A percentile compares a stretch with the other conserved stretches of the same genome.
These are phyloP conservation scores for Miltochrista miniata DNA, from an alignment of 2,888 invertebrate species.

Conservation along the genomic window DNA sequence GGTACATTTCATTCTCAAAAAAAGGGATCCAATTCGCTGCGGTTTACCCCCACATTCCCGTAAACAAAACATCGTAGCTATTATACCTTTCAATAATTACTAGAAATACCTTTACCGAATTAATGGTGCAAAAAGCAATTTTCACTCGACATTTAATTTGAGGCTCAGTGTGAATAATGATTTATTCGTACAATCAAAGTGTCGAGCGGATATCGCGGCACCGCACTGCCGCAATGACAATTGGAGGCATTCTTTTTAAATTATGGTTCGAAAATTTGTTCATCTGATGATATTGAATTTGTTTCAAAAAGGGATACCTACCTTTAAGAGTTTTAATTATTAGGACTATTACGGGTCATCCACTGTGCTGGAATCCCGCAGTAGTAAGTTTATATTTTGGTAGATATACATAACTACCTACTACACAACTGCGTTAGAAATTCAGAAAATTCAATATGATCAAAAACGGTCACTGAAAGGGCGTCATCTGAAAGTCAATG, in stretches of 20 bases:
- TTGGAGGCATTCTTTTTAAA: constrained; percentile 24
- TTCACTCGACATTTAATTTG: constrained; percentile 47
- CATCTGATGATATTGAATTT: neutral
- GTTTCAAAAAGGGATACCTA: neutral
- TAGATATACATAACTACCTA: too few species aligned
- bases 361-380: too few species aligned
- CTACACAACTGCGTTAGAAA: too few species aligned
- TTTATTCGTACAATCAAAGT: constrained; percentile 55
- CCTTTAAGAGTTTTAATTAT: too few species aligned
- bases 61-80: neutral
- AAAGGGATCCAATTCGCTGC: neutral
- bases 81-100: constrained; percentile 28
- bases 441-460: too few species aligned
- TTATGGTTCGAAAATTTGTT: constrained; percentile 13
- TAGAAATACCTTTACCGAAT: constrained; percentile 31
- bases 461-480: too few species aligned
- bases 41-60: constrained; percentile 4
- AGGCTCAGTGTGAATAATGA: constrained; percentile 46
- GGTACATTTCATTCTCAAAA: too few species aligned
- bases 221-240: constrained; percentile 24
- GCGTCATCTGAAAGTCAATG: too few species aligned
- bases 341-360: too few species aligned
- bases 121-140: constrained; percentile 45
- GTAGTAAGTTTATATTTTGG: too few species aligned
- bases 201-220: constrained; percentile 37